Evolutionary conservation across 1,140 invertebrate species (phyloP).

Genomic region (Sarcophaga bullata): DNA sequence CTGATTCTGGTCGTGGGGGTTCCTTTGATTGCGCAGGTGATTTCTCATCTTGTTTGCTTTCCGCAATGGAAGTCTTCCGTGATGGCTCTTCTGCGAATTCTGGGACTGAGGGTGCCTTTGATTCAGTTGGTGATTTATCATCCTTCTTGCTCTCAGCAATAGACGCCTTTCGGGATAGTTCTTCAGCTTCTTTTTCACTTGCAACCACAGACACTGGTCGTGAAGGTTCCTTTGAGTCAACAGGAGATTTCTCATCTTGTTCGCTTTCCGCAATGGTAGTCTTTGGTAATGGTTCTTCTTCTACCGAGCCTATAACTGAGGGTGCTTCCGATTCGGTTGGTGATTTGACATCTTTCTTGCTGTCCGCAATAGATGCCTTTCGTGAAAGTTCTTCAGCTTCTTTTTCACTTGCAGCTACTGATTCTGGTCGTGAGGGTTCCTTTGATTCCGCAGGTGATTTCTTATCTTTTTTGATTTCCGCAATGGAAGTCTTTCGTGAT

Average conservation of each 20-base stretch:
- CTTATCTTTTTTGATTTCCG: slow-evolving; percentile 41
- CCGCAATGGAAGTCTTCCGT: slow-evolving; percentile 42
- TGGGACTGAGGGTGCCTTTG: slow-evolving; percentile 26
- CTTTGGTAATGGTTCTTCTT: background rate
- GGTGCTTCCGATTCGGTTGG: slow-evolving; percentile 1
- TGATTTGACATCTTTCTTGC: slow-evolving; percentile 26
- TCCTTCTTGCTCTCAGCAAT: slow-evolving; percentile 20
- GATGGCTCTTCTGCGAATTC: background rate
- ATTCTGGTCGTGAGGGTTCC: slow-evolving; percentile 44
- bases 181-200: slow-evolving; percentile 13
- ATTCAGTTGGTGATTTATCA: slow-evolving; percentile 15
- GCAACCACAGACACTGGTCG: slow-evolving; percentile 41
- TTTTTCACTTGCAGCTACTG: slow-evolving; percentile 45
- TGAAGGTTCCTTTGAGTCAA: background rate
- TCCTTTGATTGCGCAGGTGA: slow-evolving; percentile 35
- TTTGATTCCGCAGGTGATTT: slow-evolving; percentile 43
- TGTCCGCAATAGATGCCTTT: slow-evolving; percentile 6
- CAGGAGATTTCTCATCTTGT: slow-evolving; percentile 39
- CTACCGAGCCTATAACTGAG: too few relatives aligned
- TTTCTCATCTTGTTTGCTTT: slow-evolving; percentile 37
- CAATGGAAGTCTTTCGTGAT: slow-evolving; percentile 20
- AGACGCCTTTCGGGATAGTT: background rate
- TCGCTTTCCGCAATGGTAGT: background rate
- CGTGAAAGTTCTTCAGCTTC: slow-evolving; percentile 8
- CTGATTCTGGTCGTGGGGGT: slow-evolving; percentile 37